phyloP scores from a whole-genome alignment of 1,140 invertebrate genomes.

The Ylistrum balloti region DNA sequence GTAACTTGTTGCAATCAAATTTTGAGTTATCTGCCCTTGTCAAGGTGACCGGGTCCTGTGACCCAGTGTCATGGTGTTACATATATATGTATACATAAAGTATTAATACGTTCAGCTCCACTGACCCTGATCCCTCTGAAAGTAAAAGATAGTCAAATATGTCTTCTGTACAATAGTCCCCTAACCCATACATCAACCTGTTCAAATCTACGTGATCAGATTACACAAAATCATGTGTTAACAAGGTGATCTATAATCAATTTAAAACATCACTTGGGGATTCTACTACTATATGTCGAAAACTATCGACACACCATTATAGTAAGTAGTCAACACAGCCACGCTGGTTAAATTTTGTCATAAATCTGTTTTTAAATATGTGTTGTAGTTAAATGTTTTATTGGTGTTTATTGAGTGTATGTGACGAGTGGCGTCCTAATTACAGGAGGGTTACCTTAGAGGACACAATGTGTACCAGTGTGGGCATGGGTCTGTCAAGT shows the following conservation, averaged over 20 bases:
- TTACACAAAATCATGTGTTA: slow-evolving; percentile 22
- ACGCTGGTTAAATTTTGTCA: not conserved
- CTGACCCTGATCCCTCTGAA: not conserved
- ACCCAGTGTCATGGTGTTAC: not conserved
- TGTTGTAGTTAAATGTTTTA: not conserved
- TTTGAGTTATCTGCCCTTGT: not conserved
- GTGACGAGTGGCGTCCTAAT: not conserved
- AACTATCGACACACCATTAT: not conserved
- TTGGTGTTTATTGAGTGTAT: not conserved
- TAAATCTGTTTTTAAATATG: not conserved
- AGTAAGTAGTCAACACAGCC: not conserved
- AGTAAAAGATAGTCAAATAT: slow-evolving; percentile 22
- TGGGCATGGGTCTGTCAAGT: not conserved
- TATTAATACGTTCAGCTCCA: not conserved
- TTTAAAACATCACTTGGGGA: not conserved
- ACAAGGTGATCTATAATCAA: slow-evolving; percentile 9
- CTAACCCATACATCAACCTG: not conserved
- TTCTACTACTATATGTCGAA: not conserved
- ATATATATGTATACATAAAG: not conserved
- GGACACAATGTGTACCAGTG: not conserved
- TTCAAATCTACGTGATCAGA: not conserved
- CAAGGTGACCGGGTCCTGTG: not conserved
- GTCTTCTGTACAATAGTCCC: not conserved
- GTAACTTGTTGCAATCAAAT: not conserved
- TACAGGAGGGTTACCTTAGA: not conserved